Evolutionary conservation across 2,797 vertebrate genomes (phyloP), one percentile per base, ranked within the genome.

Genomic region (Eospalax fontanierii): DNA sequence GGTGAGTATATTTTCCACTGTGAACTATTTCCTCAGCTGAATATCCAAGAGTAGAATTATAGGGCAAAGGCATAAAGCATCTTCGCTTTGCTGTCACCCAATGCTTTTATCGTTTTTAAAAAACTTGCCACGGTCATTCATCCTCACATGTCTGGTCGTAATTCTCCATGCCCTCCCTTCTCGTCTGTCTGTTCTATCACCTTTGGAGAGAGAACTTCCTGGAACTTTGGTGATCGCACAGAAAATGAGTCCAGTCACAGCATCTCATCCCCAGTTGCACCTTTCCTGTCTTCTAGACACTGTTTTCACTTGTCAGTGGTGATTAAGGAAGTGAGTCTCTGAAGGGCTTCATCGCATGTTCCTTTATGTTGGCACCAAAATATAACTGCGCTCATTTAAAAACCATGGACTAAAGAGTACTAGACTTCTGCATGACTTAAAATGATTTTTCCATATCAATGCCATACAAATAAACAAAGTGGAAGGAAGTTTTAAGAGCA

Each of bases 381-480:
- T n/a, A n/a, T n/a, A n/a, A 95, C 19, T 80, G 91, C 2, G 21
- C 70, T 91, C 85, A 65, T 90, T 94, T 91, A 88, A 76, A 96
- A 97, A 43, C 22, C 66, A 86, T 1, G 6, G 54, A 84, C 90
- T 11, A 76, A 96, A 95, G 93, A 61, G 57, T 76, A 87, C 95
- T 94, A 75, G 80, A 94, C 84, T 82, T 84, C 70, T 93, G 22
- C 3, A 0, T 93, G 94, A 95, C 89, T 95, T 81, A 87, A 91
- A 91, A 96, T 94, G 73, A 93, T 73, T 94, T 71, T 93, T 94
- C 92, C 50, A 81, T 89, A 81, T 84, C 75, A 84, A 68, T 74
- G 75, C 84, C 54, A 85, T 46, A 87, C 89, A 97, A 97, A 97
- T 88, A 96, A 97, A 97, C 68, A 95, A 33, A 95, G 65, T 87